Base-by-base conservation (phyloP, 2,113 vertebrate species). In the Chascanopsetta lugubris region DNA sequence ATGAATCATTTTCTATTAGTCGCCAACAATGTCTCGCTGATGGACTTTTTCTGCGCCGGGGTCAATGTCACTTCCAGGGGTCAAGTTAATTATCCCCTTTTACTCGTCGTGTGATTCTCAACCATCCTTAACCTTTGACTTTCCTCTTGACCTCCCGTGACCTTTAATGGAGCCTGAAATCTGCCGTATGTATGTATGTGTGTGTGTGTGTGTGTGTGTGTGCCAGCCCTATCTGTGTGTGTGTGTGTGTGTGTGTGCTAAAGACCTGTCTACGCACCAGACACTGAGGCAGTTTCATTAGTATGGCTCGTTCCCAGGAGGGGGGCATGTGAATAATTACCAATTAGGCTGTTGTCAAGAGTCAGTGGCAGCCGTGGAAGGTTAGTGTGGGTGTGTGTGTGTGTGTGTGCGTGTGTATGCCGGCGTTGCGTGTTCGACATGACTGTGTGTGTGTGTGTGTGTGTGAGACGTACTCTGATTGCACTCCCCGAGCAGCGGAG, bases 281-380 rank as follows among this genome's bases (percentile, higher is more conserved):
- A 83, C 69, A 76, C 78, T 29, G 61, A 87, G 64, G 82, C 69
- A 21, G 72, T 86, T 86, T 87, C 85, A 87, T 89, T 83, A 87
- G 69, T 75, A 48, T 22, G 15, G 58, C 77, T 32, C 36, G 79
- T 42, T 90, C 86, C 88, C 77, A 53, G 60, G 68, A 85, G 89
- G 72, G 75, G 84, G 45, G 46, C 61, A 54, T 59, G 79, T 75
- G 87, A 87, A 88, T 91, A 91, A 93, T 91, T 88, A 91, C 87
- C 85, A 89, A 91, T 92, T 92, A 92, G 86, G 58, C 76, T 55
- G 72, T 84, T 78, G 73, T 90, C 86, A 90, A 76, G 70, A 80
- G 69, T 61, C 53, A 59, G 66, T 64, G 62, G 74, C 66, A 68
- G 69, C 54, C 67, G 45, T 47, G 60, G 67, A 71, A 67, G 56